Conservation (phyloP, 2,888 invertebrate species). For the Elmis aenea region DNA sequence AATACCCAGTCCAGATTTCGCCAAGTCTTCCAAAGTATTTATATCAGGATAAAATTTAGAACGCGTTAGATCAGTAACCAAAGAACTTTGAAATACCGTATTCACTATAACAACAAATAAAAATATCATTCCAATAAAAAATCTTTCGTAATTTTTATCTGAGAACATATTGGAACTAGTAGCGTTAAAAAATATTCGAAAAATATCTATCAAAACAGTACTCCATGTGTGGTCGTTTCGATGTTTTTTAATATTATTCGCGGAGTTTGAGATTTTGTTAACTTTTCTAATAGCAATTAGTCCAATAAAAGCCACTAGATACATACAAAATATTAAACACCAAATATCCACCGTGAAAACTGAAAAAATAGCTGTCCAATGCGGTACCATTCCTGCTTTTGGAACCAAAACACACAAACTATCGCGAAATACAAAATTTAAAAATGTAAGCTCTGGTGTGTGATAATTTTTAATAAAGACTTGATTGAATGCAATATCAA, state of each 20-base stretch:
- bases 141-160: constrained; percentile 39
- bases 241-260: constrained; percentile 4
- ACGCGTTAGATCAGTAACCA: constrained; percentile 44
- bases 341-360: constrained; percentile 40
- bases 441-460: constrained; percentile 39
- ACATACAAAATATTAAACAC: constrained; percentile 35
- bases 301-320: constrained; percentile 14
- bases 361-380: constrained; percentile 42
- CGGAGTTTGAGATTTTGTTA: neutral
- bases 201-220: constrained; percentile 34
- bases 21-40: constrained; percentile 41
- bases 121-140: constrained; percentile 34
- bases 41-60: constrained; percentile 44
- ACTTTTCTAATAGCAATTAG: constrained; percentile 20
- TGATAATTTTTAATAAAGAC: constrained; percentile 47
- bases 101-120: constrained; percentile 43
- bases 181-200: constrained; percentile 40
- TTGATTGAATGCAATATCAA: constrained; percentile 42
- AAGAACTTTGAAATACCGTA: constrained; percentile 44
- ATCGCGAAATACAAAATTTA: constrained; percentile 41
- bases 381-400: constrained; percentile 43
- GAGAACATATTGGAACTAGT: constrained; percentile 31
- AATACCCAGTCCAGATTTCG: constrained; percentile 36
- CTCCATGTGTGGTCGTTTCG: constrained; percentile 11
- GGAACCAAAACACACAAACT: constrained; percentile 43